Evolutionary conservation across 2,888 invertebrate species (phyloP).

Genomic region (Harpalus rufipes): DNA sequence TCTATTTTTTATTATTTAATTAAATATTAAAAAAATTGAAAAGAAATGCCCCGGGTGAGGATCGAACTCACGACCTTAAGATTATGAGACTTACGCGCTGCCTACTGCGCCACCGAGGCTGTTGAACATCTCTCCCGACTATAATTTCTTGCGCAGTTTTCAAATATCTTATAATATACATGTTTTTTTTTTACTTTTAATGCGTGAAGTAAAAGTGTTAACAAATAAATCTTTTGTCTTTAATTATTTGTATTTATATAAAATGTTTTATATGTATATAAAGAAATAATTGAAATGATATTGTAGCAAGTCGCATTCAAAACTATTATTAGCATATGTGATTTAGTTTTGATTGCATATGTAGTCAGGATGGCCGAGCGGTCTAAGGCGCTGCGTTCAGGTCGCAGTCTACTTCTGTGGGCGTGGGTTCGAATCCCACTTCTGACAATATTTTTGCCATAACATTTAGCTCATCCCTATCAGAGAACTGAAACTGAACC

Average conservation of each 20-base stretch:
- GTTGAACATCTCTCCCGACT: not conserved
- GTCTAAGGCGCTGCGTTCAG: slow-evolving; percentile 92
- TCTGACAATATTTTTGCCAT: slow-evolving; percentile 79
- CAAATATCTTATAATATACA: not conserved
- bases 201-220: too few relatives aligned
- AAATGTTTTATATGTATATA: too few relatives aligned
- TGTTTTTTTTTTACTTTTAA: not conserved
- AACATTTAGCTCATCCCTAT: too few relatives aligned
- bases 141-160: not conserved
- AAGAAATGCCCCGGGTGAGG: slow-evolving; percentile 88
- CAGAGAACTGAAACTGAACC: too few relatives aligned
- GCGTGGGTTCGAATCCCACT: slow-evolving; percentile 92
- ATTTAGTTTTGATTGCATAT: too few relatives aligned
- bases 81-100: slow-evolving; percentile 95
- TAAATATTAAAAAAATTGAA: not conserved
- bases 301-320: too few relatives aligned
- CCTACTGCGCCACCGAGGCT: slow-evolving; percentile 92
- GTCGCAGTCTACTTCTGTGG: slow-evolving; percentile 89
- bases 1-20: not conserved
- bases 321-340: too few relatives aligned
- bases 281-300: too few relatives aligned
- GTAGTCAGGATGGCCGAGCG: slow-evolving; percentile 91
- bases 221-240: too few relatives aligned
- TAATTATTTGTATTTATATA: too few relatives aligned
- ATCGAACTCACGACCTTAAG: slow-evolving; percentile 97